These are phyloP conservation scores for Anisognathus igniventris DNA, from an alignment of 2,797 vertebrate species.

Conservation along the genomic window DNA sequence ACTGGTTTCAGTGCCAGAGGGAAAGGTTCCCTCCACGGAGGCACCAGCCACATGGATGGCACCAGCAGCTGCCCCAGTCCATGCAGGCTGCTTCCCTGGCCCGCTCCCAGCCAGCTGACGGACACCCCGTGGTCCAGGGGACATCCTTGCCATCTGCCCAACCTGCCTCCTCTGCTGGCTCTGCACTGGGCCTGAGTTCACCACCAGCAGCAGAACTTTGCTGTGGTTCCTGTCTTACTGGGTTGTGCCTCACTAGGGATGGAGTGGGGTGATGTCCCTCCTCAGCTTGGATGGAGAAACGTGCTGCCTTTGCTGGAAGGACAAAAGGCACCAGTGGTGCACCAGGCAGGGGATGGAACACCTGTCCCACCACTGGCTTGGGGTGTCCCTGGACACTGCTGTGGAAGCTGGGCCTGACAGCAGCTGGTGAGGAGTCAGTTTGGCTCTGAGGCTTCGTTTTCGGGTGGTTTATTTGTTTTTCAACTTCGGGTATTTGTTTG, in stretches of 20 bases:
- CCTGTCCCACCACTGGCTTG: background rate
- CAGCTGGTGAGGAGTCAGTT: background rate
- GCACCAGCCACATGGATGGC: background rate
- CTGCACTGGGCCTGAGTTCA: background rate
- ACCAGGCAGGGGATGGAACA: accelerated
- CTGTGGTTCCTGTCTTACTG: background rate
- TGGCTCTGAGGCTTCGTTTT: background rate
- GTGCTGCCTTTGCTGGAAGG: background rate
- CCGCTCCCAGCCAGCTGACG: constrained; percentile 8
- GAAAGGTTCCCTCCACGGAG: background rate
- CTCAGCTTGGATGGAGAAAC: background rate
- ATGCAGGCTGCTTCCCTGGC: constrained; percentile 31
- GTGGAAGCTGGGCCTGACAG: background rate
- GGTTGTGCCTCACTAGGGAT: background rate
- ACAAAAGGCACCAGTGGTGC: background rate
- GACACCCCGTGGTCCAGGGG: background rate
- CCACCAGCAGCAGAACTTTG: background rate
- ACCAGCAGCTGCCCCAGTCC: constrained; percentile 26
- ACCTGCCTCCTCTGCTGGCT: background rate
- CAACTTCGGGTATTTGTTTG: background rate
- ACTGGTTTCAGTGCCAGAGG: constrained; percentile 26
- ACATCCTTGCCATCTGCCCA: constrained; percentile 49
- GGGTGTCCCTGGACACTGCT: background rate
- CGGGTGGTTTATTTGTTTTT: background rate
- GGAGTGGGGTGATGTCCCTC: background rate